Percentiles rank a stretch among this genome's conserved stretches.
phyloP scores from a whole-genome alignment of 2,888 invertebrate species.

The Papilio demoleus region DNA sequence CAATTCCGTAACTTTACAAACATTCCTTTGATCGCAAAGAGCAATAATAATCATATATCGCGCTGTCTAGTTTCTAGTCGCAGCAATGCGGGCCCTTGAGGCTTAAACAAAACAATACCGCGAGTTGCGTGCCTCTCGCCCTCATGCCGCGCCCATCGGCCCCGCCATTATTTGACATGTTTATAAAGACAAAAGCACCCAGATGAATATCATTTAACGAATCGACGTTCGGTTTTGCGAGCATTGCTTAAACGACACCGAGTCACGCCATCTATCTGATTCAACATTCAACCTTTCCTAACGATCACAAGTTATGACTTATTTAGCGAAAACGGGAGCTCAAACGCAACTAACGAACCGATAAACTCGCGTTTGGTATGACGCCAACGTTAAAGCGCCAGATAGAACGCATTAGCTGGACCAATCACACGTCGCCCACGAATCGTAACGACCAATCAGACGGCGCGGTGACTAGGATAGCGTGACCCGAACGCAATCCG shows the following conservation, averaged over 20 bases:
- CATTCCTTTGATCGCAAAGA: slow-evolving; percentile 43
- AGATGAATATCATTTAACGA: slow-evolving; percentile 82
- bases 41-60: slow-evolving; percentile 42
- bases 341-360: slow-evolving; percentile 77
- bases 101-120: slow-evolving; percentile 57
- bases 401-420: slow-evolving; percentile 70
- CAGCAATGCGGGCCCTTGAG: slow-evolving; percentile 68
- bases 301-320: slow-evolving; percentile 81
- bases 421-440: slow-evolving; percentile 75
- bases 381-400: slow-evolving; percentile 72
- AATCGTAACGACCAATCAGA: slow-evolving; percentile 78
- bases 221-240: slow-evolving; percentile 77
- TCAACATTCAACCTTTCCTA: slow-evolving; percentile 72
- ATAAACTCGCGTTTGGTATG: slow-evolving; percentile 75
- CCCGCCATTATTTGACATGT: slow-evolving; percentile 71
- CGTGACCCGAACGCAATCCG: slow-evolving; percentile 82
- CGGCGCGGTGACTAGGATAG: slow-evolving; percentile 77
- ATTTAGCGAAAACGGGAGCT: slow-evolving; percentile 79
- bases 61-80: slow-evolving; percentile 57
- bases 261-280: slow-evolving; percentile 83
- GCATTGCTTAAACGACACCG: slow-evolving; percentile 76
- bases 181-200: slow-evolving; percentile 80
- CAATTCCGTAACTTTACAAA: slow-evolving; percentile 51
- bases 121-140: slow-evolving; percentile 63
- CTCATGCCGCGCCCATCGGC: slow-evolving; percentile 54